Conservation (phyloP, 37 sponge, comb jelly and placozoan species). For the Hormiphora californensis region DNA sequence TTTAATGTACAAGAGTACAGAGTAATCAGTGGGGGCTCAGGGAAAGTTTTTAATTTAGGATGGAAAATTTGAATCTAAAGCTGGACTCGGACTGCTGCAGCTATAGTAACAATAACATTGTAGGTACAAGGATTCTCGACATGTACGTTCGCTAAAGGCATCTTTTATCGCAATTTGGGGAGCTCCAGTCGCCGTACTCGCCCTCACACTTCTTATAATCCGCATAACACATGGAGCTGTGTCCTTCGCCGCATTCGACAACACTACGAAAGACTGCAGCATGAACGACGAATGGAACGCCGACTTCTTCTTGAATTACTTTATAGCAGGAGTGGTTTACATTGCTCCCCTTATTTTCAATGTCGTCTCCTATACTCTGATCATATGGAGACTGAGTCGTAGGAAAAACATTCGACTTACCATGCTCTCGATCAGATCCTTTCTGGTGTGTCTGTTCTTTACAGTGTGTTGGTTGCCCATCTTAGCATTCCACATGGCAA, state of each 20-base stretch:
- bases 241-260: too few relatives aligned
- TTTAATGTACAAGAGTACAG: too few relatives aligned
- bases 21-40: too few relatives aligned
- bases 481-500: background rate
- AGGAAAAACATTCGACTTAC: background rate
- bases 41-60: too few relatives aligned
- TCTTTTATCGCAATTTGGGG: background rate
- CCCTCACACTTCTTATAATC: too few relatives aligned
- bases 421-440: background rate
- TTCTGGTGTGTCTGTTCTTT: background rate
- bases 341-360: background rate
- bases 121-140: background rate
- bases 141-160: background rate
- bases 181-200: background rate
- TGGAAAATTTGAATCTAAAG: too few relatives aligned
- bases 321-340: background rate
- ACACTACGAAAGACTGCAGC: too few relatives aligned
- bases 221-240: too few relatives aligned
- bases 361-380: background rate
- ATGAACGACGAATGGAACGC: too few relatives aligned
- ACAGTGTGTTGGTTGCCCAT: background rate
- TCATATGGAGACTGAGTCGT: background rate
- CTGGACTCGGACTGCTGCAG: too few relatives aligned
- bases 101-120: too few relatives aligned
- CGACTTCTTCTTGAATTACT: slow-evolving; percentile 5